These are phyloP conservation scores for Leptatherina wallacei DNA, from an alignment of 2,797 vertebrate genomes.

Conservation along the genomic window DNA sequence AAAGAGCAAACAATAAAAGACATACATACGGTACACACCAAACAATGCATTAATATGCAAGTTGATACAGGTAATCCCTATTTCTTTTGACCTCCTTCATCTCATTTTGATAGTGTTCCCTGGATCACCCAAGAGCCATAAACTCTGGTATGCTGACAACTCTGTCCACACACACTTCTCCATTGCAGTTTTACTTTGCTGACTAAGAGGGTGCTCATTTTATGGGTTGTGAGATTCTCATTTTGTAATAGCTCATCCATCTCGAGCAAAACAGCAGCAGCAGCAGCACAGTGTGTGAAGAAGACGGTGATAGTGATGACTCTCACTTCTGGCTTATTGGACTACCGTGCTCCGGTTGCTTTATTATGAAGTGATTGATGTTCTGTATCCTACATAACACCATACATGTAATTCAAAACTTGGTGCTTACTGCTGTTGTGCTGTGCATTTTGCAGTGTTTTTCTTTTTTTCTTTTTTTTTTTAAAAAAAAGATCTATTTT, in stretches of 20 bases:
- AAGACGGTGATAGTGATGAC: slow-evolving; percentile 37
- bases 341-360: slow-evolving; percentile 14
- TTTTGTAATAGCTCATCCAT: slow-evolving; percentile 56
- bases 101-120: slow-evolving; percentile 9
- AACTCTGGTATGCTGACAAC: slow-evolving; percentile 42
- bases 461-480: slow-evolving; percentile 13
- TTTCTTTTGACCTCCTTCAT: neutral
- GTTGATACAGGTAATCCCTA: neutral
- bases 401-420: slow-evolving; percentile 1
- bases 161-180: slow-evolving; percentile 32
- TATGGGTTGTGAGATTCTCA: slow-evolving; percentile 40
- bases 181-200: slow-evolving; percentile 60
- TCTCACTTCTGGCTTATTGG: slow-evolving; percentile 27
- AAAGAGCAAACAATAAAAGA: neutral
- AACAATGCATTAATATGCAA: neutral
- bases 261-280: slow-evolving; percentile 31
- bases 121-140: slow-evolving; percentile 28
- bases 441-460: neutral
- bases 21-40: neutral
- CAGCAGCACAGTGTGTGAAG: slow-evolving; percentile 20
- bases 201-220: slow-evolving; percentile 47
- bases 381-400: neutral
- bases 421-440: neutral
- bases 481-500: neutral
- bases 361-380: slow-evolving; percentile 40